Base-by-base conservation (phyloP, 2,888 invertebrate genomes). In the Ophion obscuratus region DNA sequence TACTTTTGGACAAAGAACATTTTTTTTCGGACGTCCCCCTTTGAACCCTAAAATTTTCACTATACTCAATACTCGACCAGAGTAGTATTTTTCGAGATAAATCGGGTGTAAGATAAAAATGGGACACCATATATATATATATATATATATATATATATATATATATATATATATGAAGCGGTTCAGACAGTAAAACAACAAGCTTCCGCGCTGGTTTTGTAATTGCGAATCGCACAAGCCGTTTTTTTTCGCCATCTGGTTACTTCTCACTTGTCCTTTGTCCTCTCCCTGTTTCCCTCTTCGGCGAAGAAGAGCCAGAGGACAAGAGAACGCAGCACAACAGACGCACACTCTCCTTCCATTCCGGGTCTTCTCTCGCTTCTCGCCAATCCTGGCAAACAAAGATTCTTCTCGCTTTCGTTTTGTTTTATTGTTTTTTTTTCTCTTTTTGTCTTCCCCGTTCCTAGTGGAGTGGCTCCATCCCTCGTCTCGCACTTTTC, bases 181-280 rank as follows among this genome's bases (percentile, higher is more conserved):
- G 17, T 77, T 44, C 24, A 62, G 62, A 62, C 20, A 40, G 47
- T 78, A 64, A 68, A 66, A 80, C 40, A 66, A 80, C 36, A 31
- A 67, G 71, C 77, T 75, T 68, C 36, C 79, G 27, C 71, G 76
- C n/a, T 70, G 71, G 68, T 53, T 66, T 80, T 85, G 85, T 85
- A 85, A 85, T 85, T 85, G 83, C 83, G 83, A 85, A 83, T 85
- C 83, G 83, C 76, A 57, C 76, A 67, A 80, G 71, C 77, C 70
- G 79, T 80, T 83, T 80, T 77, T 73, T 77, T 85, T 80, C 80
- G 76, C 67, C 73, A 68, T 80, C 68, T 27, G 61, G 83, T 73
- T 36, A 53, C 61, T 61, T 68, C 70, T 85, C 80, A 80, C 80
- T 80, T 77, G 80, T 66, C 76, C 71, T 40, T 27, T 40, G 81